Evolutionary conservation across 92 coral and sea anemone genomes (phyloP).

Genomic region (Epizoanthus ramosus): DNA sequence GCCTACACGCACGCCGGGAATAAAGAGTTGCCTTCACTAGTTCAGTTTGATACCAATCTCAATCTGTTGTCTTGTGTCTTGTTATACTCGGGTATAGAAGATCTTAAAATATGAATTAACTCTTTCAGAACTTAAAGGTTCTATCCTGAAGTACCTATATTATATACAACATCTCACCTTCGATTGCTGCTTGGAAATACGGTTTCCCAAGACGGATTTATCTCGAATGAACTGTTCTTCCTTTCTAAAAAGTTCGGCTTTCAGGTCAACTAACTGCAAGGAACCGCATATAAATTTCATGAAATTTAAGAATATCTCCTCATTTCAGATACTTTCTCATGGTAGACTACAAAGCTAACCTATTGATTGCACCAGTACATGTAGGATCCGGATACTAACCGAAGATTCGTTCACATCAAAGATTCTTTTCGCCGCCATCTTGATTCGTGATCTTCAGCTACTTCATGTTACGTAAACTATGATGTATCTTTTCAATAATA

Average conservation of each 20-base stretch:
- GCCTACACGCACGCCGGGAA: too few species aligned
- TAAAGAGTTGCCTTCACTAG: too few species aligned
- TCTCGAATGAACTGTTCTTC: slow-evolving; percentile 85
- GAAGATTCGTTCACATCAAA: slow-evolving; percentile 93
- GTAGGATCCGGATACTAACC: slow-evolving; percentile 54
- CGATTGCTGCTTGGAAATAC: slow-evolving; percentile 3
- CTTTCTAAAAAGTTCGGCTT: slow-evolving; percentile 93
- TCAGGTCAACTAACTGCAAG: slow-evolving; percentile 83
- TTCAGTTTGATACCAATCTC: too few species aligned
- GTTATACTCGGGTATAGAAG: too few species aligned
- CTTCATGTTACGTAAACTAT: slow-evolving; percentile 17
- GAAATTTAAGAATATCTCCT: background rate
- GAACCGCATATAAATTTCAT: background rate
- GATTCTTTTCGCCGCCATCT: slow-evolving; percentile 91
- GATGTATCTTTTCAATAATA: background rate
- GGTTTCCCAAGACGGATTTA: slow-evolving; percentile 46
- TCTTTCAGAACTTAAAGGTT: background rate
- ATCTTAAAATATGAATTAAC: too few species aligned
- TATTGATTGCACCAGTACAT: background rate
- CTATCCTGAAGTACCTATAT: background rate
- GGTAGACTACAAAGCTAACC: background rate
- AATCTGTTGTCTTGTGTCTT: too few species aligned
- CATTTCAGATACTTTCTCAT: background rate
- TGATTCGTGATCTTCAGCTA: slow-evolving; percentile 40
- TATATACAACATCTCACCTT: slow-evolving; percentile 35